Base-by-base conservation (phyloP, 1,140 invertebrate species). In the Sminthurides bifidus region DNA sequence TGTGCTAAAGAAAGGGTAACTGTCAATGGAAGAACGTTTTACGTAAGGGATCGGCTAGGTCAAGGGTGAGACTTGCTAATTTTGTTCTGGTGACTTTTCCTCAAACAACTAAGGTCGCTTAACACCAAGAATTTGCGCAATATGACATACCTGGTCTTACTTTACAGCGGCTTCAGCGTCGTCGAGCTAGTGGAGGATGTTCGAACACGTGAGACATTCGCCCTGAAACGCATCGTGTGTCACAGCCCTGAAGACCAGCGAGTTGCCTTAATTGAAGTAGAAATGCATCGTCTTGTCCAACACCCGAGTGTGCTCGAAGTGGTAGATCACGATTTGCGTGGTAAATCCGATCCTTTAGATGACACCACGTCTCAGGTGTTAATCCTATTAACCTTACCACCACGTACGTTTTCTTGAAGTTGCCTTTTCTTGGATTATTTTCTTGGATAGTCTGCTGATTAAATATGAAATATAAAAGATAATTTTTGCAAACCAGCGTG, bases 191-290 rank as follows among this genome's bases (percentile, higher is more conserved):
- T 85, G 2, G 83, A 89, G 69, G 82, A 88, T 71, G 64, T 71
- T n/a, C 54, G 72, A n/a, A 82, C 77, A 10, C 79, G 79, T 61
- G 80, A 81, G 58, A 74, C 77, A 53, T 89, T 79, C 76, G 88
- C 87, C 12, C 69, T 90, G 33, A 92, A 92, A 72, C 77, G 83
- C 66, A 87, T 91, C 40, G 76, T 78, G 38, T 88, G 85, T 68
- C 85, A 90, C 71, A 79, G 81, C 50, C 73, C 79, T 58, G 83
- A 87, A 57, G 87, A 92, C 68, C 82, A 88, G 66, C 76, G 78
- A 64, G 69, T 78, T 56, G 85, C 85, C 0, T 67, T 81, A 59
- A 75, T 79, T 61, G 87, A 92, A 76, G 80, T 87, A 49, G 80
- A 85, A 61, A 81, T 83, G 65, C 82, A 84, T 66, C 77, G 77